Evolutionary conservation across 2,888 invertebrate genomes (phyloP), one percentile per base, ranked within the genome.

Genomic region (Leptogaster cylindrica): DNA sequence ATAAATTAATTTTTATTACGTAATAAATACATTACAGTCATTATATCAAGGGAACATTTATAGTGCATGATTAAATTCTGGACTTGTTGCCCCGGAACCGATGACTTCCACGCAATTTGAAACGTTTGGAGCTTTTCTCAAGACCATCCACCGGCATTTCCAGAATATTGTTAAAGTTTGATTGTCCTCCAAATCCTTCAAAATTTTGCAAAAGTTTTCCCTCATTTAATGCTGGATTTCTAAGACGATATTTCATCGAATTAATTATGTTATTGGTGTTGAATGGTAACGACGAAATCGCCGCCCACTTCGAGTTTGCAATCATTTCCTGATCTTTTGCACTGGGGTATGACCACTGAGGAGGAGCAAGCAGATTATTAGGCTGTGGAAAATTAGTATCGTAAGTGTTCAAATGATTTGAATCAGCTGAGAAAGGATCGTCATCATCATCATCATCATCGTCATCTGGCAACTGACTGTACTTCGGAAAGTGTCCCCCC

Each of bases 401-500:
- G 8, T 33, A 55, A 33, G 39, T 18, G 18, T 12, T 39, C 28
- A 55, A 12, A 18, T 55, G 36, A 12, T 55, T 39, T 16, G 14
- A 1, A 16, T 33, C 23, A 5, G 31, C 16, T 33, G 52, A 18
- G 1, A 64, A 7, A 33, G 36, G 10, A 18, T 50, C 65, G 27
- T 65, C 65, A 8, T 51, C 65, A n/a, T 65, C 65, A 8, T 51
- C 65, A n/a, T n/a, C n/a, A n/a, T n/a, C n/a, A n/a, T n/a, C n/a
- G 28, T 65, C 50, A 6, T 65, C 65, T 16, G 36, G 50, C 6
- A 50, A 16, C 6, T 50, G 33, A 36, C 50, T 39, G n/a, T 39
- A 51, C 39, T 65, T 65, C 3, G 46, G 48, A 25, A 36, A 25
- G 33, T 36, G 36, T 14, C 23, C 25, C 7, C 50, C 16, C 4